Evolutionary conservation across 2,797 vertebrate species (phyloP), one percentile per base, ranked within the genome.

Genomic region (Pygocentrus nattereri): DNA sequence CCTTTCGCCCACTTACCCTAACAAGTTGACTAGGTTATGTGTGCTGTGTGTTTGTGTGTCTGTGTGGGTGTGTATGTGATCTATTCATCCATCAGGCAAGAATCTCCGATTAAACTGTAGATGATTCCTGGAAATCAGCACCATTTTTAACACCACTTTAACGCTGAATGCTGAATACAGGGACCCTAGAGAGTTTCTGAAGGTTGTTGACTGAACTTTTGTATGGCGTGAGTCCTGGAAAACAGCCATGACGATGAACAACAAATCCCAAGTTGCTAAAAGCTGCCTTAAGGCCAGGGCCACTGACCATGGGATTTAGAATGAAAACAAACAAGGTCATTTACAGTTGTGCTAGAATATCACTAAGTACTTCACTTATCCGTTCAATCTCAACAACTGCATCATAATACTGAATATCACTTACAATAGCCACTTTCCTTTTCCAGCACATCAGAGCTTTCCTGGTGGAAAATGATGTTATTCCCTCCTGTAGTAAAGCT

Each of bases 191-290:
- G 69, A 34, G 27, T 72, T 72, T 72, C 49, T 54, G 69, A 72
- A 72, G 69, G 72, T 16, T 52, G 69, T 52, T 52, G 69, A 71
- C 69, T 71, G 49, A 71, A 71, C 47, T 52, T 71, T 8, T 19
- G 27, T 54, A 18, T n/a, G 44, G 31, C 25, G 21, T 7, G 16
- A 71, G 68, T 19, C 11, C 25, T 27, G 68, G 47, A 50, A 10
- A 12, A 4, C 2, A 15, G n/a, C n/a, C n/a, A 25, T 49, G 12
- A 49, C 27, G 6, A 23, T 15, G 21, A 23, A 49, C 41, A 49
- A 49, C 16, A 70, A 16, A 7, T 1, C 5, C 44, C 49, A 64
- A 31, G 62, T 34, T 65, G 27, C 23, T 25, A 13, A 49, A 64
- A 31, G 62, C 19, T 65, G 27, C 47, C 25, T 52, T 52, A 71